Conservation (phyloP, 2,888 invertebrate species). For the Macaria notata region DNA sequence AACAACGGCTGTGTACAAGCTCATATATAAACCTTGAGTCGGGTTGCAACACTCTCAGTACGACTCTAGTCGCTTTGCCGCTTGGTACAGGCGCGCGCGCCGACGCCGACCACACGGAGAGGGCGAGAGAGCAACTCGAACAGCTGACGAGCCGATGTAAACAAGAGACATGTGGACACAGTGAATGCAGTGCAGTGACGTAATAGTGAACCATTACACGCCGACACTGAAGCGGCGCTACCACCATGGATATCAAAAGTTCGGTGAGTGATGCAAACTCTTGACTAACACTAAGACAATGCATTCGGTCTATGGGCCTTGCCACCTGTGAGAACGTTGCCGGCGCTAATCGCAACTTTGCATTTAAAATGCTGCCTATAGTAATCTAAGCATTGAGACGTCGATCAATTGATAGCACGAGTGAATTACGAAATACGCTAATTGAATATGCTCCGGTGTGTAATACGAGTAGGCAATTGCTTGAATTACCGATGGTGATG, state of each 20-base stretch:
- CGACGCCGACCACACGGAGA: constrained; percentile 79
- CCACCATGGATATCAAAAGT: constrained; percentile 52
- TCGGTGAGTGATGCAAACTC: constrained; percentile 63
- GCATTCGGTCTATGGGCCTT: constrained; percentile 30
- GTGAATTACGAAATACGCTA: constrained; percentile 15
- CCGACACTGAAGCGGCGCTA: constrained; percentile 41
- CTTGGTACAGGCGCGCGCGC: constrained; percentile 73
- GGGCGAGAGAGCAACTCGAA: constrained; percentile 77
- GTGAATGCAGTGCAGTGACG: constrained; percentile 80
- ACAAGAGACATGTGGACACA: constrained; percentile 71
- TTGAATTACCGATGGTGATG: constrained; percentile 11
- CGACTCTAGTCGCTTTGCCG: constrained; percentile 84
- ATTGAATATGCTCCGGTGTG: constrained; percentile 11
- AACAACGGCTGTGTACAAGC: constrained; percentile 59
- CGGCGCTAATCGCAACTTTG: constrained; percentile 21
- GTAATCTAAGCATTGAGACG: constrained; percentile 18
- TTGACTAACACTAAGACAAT: constrained; percentile 43
- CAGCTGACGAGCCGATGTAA: constrained; percentile 54
- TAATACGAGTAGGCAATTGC: constrained; percentile 2
- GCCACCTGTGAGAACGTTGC: constrained; percentile 32
- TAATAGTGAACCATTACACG: constrained; percentile 64
- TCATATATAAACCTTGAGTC: constrained; percentile 79
- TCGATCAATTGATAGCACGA: constrained; percentile 20
- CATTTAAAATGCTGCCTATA: constrained; percentile 16
- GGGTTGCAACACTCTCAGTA: constrained; percentile 80